Base-by-base conservation (phyloP, 2,888 invertebrate species). In the Orthonevra nobilis region DNA sequence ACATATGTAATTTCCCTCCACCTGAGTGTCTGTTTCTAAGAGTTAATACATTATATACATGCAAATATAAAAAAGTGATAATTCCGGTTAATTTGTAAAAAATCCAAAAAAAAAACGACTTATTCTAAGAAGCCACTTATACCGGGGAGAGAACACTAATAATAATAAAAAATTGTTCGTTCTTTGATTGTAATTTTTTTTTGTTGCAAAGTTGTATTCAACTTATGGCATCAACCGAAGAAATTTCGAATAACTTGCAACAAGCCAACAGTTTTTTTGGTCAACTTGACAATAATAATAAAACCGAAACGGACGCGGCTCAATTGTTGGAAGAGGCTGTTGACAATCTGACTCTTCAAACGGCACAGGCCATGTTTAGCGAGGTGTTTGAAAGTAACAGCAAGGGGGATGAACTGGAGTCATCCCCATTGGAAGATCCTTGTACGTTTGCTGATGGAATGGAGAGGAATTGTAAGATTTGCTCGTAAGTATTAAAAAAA, bases 391-490 rank as follows among this genome's bases (percentile, higher is more conserved):
- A 87, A 48, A 82, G 82, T 28, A 82, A 82, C 40, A 63, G 69
- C 52, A 86, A 86, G 30, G 86, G 86, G 17, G 84, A 84, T 28
- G 86, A 87, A 72, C 84, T 87, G 73, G 87, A 87, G 81, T 86
- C 87, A 14, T 83, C 83, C 20, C 83, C 86, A 2, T 84, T 89
- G 73, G 89, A 89, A 81, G 89, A 89, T 82, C 83, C 87, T 34
- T 86, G 88, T 60, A 85, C 87, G 19, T 84, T 85, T 44, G 74
- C 84, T 50, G 89, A 88, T 83, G 88, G 85, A 7, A 90, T 90
- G 86, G 91, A 92, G 83, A 92, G 91, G 88, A 91, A 90, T 86
- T 92, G 92, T 89, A 92, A 91, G 87, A 90, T 92, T 84, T 92
- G 92, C 92, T 91, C 91, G 92, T 92, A 85, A 91, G 91, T 90